Evolutionary conservation across 2,113 vertebrate species (phyloP), one percentile per base, ranked within the genome.

Genomic region (Morphnarchus princeps): DNA sequence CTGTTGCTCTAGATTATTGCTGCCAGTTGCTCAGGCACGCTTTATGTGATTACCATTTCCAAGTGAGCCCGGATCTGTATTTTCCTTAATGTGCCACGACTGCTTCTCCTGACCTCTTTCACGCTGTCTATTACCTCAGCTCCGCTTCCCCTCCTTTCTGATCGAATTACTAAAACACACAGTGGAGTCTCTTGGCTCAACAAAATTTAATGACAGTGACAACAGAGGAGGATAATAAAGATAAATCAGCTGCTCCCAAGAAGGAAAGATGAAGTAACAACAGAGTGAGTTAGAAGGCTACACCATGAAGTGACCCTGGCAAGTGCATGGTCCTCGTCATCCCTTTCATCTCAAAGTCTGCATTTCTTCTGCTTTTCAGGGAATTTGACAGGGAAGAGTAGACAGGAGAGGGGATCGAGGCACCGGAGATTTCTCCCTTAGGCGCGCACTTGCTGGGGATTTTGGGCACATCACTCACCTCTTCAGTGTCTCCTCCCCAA

Each of bases 151-250:
- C 94, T 82, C 74, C 59, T 63, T 93, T 47, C 96, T 94, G 89
- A 93, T 97, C 76, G 10, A 96, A 97, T 97, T 97, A 96, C 90
- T 89, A 94, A 94, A 96, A 93, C 93, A 91, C 94, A 94, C 90
- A 83, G 78, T 49, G 54, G 84, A 90, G 94, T 96, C 94, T 97
- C 94, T 95, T 91, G 90, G 93, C 93, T 98, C 95, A 88, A 96
- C 90, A 95, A 95, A 97, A 96, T 97, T 96, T 97, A 97, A 97
- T 90, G 94, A 96, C 69, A 86, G 89, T 82, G 93, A 96, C 96
- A 95, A 95, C 89, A 93, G 91, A 94, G 73, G 87, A 95, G 89
- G 86, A 91, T 96, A 97, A 97, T 97, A 96, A 97, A 95, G 97
- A 96, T 95, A 96, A 96, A 97, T 96, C 96, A 91, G 93, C 52